Conservation (phyloP, 2,888 invertebrate species). For the Sussaba pulchella region DNA sequence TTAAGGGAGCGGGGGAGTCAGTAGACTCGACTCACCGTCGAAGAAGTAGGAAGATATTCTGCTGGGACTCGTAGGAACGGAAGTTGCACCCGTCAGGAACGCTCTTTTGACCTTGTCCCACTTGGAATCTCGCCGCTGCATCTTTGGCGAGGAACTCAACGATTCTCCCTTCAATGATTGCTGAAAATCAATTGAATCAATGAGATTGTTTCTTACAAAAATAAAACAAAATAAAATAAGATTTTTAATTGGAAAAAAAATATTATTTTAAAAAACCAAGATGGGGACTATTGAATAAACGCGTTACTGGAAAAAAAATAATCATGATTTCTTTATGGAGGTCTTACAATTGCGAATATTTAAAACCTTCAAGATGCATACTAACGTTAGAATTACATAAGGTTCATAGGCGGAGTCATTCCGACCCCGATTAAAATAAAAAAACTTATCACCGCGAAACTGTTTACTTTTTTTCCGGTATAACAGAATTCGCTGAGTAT, state of each 20-base stretch:
- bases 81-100: constrained; percentile 88
- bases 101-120: constrained; percentile 91
- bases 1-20: too few species aligned
- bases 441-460: too few species aligned
- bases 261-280: background rate
- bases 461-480: too few species aligned
- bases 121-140: constrained; percentile 87
- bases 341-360: background rate
- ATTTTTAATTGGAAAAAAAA: background rate
- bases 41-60: constrained; percentile 87
- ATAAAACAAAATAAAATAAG: too few species aligned
- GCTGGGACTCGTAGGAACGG: constrained; percentile 90
- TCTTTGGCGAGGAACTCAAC: constrained; percentile 77
- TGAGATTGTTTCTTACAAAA: background rate
- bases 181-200: constrained; percentile 36
- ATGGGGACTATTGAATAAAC: background rate
- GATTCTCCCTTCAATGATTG: constrained; percentile 67
- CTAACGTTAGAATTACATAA: too few species aligned
- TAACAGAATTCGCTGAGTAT: too few species aligned
- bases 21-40: constrained; percentile 74
- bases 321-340: background rate
- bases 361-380: too few species aligned
- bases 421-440: too few species aligned
- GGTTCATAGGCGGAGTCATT: too few species aligned
- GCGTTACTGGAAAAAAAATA: background rate